Evolutionary conservation across 1,140 invertebrate genomes (phyloP), one percentile per base, ranked within the genome.

Genomic region (Amphibalanus amphitrite): DNA sequence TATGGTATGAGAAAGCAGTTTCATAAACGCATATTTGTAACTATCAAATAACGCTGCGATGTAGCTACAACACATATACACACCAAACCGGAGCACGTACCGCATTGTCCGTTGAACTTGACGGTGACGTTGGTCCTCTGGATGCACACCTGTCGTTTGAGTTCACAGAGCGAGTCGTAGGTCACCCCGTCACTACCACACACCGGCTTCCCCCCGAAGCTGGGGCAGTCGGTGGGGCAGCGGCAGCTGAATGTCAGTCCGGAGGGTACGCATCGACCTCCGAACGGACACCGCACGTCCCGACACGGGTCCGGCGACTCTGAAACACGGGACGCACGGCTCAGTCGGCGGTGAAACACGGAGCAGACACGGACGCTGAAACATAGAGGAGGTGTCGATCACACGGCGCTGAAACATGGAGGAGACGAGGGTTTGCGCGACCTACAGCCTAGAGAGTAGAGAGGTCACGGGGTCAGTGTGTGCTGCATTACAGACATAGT

Each of bases 161-260:
- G 72, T 70, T 81, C 76, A 75, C 83, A 84, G 70, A 81, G 79
- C 59, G 79, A 81, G 20, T 75, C 73, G 72, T 84, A 84, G 0
- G 82, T 83, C 15, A 79, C 76, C 15, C 79, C 79, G 75, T 84
- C 82, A 47, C 74, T 80, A 47, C 82, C 83, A 77, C 83, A 84
- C 10, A 84, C 82, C 6, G 78, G 81, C 59, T 76, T 71, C 1
- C 47, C 47, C 1, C 47, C 47, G 47, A 59, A 59, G 23, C 47
- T 59, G 29, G 80, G 77, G 13, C 69, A 40, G 33, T 72, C 71
- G 29, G 59, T 72, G 4, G 47, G 71, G 29, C 72, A 73, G 30
- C 47, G 47, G 17, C 74, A 26, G 28, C 67, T 38, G 72, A 67
- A 29, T 47, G 73, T 74, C 47, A 69, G 25, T 47, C 74, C 74